Conservation (phyloP, 2,888 invertebrate species). For the Latrodectus hesperus region DNA sequence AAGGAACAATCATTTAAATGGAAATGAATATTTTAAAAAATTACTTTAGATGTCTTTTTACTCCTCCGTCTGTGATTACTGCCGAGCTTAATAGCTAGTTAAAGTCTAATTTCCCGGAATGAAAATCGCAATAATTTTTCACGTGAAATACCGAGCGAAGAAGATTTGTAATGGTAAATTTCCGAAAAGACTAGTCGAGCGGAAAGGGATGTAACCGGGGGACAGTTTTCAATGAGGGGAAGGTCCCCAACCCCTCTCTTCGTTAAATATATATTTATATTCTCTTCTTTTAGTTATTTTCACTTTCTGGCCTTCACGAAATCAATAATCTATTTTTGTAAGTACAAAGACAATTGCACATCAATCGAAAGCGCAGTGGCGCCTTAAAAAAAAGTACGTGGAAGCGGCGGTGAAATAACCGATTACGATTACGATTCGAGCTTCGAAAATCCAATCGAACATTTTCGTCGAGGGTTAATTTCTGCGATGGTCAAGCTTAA, state of each 20-base stretch:
- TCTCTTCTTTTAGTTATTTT: slow-evolving; percentile 34
- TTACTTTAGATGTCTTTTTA: too few relatives aligned
- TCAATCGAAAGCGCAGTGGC: slow-evolving; percentile 31
- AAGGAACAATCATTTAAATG: too few relatives aligned
- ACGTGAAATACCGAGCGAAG: neutral
- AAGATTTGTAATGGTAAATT: neutral
- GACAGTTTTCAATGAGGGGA: neutral
- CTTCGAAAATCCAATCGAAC: slow-evolving; percentile 54
- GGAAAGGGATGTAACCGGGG: neutral
- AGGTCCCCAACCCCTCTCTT: neutral
- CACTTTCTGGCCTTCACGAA: slow-evolving; percentile 38
- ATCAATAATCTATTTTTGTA: slow-evolving; percentile 67
- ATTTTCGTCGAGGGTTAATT: slow-evolving; percentile 51
- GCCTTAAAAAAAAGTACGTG: slow-evolving; percentile 27
- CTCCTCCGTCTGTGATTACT: too few relatives aligned
- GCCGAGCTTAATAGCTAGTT: too few relatives aligned
- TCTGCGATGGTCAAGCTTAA: slow-evolving; percentile 46
- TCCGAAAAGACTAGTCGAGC: neutral
- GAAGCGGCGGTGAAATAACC: slow-evolving; percentile 45
- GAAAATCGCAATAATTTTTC: neutral
- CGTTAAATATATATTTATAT: neutral
- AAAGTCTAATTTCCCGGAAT: too few relatives aligned
- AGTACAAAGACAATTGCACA: slow-evolving; percentile 41
- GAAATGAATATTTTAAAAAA: too few relatives aligned
- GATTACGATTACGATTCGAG: slow-evolving; percentile 57